Base-by-base conservation (phyloP, 2,888 invertebrate genomes). In the Anthophora plumipes region DNA sequence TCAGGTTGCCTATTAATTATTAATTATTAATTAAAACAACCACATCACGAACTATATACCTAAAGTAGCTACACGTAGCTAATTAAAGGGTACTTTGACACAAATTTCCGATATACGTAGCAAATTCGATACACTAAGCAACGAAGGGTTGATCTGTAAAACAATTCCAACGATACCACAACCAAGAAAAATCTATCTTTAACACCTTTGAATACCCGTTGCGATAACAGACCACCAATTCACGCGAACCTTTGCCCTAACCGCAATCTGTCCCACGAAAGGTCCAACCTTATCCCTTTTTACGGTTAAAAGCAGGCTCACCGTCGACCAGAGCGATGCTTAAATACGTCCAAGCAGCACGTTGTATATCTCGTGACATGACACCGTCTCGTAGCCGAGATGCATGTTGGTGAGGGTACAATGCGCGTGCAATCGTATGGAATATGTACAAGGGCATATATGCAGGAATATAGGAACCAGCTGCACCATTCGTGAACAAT, bases 401-500 rank as follows among this genome's bases (percentile, higher is more conserved):
- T 74, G 74, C 59, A 77, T 37, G 78, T 50, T 43, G 59, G 71
- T 14, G 61, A 61, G 59, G 31, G 52, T 48, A 82, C 80, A 84
- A 86, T 82, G 79, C 79, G 31, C 59, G 66, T 72, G 71, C 61
- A 85, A 83, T 83, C 77, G 78, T 59, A 68, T 70, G 76, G 70
- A 84, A 73, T 68, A 71, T 61, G 69, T 78, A 63, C 64, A 61
- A 68, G 66, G 39, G 46, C 67, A 74, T 31, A 31, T 61, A 77
- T 50, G 69, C 57, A 75, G 67, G 84, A 72, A 80, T 71, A 70
- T 79, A 80, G 77, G 84, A 85, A 85, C 85, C 89, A 89, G 88
- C 90, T 91, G 91, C 88, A 77, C 77, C 80, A 77, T 84, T 77
- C 48, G 77, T 80, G 87, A 89, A 91, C 89, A 91, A 91, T 91